A percentile compares a stretch with the other conserved stretches of the same genome.
These are phyloP conservation scores for Arion vulgaris DNA, from an alignment of 1,140 invertebrate genomes.

Conservation along the genomic window DNA sequence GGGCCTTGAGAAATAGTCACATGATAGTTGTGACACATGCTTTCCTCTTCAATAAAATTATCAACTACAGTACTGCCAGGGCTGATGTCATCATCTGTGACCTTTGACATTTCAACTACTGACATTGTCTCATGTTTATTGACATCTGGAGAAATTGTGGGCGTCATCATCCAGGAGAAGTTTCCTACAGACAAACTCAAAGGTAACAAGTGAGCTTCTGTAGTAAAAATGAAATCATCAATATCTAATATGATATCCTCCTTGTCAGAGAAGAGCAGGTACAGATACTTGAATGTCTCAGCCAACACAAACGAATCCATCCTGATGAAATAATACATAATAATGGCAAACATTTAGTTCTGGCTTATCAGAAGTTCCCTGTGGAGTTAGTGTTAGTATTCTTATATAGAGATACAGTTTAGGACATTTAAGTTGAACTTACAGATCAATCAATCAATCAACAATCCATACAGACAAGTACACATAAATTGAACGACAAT, in stretches of 20 bases:
- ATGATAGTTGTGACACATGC: constrained; percentile 86
- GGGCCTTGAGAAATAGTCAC: constrained; percentile 84
- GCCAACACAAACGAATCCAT: constrained; percentile 99
- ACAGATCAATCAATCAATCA: too few species aligned
- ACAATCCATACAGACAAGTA: too few species aligned
- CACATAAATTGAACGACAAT: too few species aligned
- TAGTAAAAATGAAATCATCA: constrained; percentile 97
- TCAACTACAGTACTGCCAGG: background rate
- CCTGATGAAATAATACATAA: constrained; percentile 70
- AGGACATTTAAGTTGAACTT: too few species aligned
- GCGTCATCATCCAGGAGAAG: background rate
- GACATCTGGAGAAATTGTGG: background rate
- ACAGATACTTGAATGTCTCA: constrained; percentile 98
- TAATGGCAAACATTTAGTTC: too few species aligned
- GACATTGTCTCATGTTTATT: background rate
- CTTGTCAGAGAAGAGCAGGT: constrained; percentile 92
- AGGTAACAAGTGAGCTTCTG: constrained; percentile 96
- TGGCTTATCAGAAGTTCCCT: background rate
- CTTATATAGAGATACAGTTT: too few species aligned
- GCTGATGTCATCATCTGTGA: too few species aligned
- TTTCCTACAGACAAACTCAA: constrained; percentile 80
- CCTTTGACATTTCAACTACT: background rate
- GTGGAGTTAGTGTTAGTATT: too few species aligned
- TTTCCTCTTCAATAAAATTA: constrained; percentile 10
- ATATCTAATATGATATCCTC: constrained; percentile 89